These are phyloP conservation scores for Papilio machaon DNA, from an alignment of 1,140 invertebrate genomes.

Conservation along the genomic window DNA sequence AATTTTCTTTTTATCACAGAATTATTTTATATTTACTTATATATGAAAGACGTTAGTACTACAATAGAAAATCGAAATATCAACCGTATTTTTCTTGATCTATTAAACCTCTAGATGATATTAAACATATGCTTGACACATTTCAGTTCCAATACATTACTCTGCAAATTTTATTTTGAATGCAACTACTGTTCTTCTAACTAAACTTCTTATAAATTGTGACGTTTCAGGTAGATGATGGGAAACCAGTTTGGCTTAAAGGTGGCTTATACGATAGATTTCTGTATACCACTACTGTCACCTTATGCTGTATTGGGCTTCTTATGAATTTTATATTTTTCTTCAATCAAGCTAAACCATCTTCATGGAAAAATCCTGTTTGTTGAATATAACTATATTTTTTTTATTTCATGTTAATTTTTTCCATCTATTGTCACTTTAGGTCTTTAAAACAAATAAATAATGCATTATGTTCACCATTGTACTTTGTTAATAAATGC, in stretches of 20 bases:
- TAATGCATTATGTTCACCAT: background rate
- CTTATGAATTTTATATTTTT: conserved; percentile 58
- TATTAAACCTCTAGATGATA: too few relatives aligned
- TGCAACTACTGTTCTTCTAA: background rate
- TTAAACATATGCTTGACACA: background rate
- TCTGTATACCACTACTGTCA: conserved; percentile 79
- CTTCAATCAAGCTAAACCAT: conserved; percentile 74
- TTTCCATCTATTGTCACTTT: background rate
- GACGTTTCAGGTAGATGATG: conserved; percentile 81
- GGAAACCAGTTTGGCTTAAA: conserved; percentile 84
- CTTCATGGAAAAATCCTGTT: conserved; percentile 58
- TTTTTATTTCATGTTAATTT: conserved; percentile 36
- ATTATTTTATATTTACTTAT: too few relatives aligned
- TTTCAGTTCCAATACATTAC: background rate
- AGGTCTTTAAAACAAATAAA: background rate
- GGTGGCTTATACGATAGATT: conserved; percentile 82
- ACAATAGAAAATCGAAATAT: too few relatives aligned
- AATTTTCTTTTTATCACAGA: too few relatives aligned
- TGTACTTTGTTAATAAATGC: background rate
- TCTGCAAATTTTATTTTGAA: background rate
- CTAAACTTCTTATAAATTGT: background rate
- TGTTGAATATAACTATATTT: conserved; percentile 37
- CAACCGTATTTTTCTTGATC: too few relatives aligned
- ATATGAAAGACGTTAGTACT: too few relatives aligned
- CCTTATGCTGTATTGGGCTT: conserved; percentile 69